These are phyloP conservation scores for Dryobates pubescens DNA, from an alignment of 2,797 vertebrate genomes.

Conservation along the genomic window DNA sequence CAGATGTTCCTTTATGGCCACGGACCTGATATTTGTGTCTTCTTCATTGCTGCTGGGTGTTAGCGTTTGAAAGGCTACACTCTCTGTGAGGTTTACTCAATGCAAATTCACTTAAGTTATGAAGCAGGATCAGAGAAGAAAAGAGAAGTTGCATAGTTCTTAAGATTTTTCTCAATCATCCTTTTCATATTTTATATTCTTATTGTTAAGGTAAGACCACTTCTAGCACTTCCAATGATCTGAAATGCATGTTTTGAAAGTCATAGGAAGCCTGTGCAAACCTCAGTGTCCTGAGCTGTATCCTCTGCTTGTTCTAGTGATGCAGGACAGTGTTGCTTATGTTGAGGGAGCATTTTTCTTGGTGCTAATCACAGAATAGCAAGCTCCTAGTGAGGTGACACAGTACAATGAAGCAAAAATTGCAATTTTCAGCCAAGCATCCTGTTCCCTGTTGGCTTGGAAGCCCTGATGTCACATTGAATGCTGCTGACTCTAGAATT, in stretches of 20 bases:
- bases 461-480: background rate
- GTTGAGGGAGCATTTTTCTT: background rate
- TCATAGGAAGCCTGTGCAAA: fast-evolving
- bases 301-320: background rate
- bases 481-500: background rate
- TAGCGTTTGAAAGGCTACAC: background rate
- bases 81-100: background rate
- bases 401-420: background rate
- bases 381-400: background rate
- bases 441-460: background rate
- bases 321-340: fast-evolving
- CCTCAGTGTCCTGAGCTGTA: background rate
- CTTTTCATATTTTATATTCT: background rate
- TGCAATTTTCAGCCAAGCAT: background rate
- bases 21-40: background rate
- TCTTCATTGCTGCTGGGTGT: background rate
- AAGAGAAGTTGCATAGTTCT: background rate
- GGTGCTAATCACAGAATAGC: background rate
- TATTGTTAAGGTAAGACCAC: background rate
- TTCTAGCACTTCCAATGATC: background rate
- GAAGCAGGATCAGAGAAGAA: fast-evolving
- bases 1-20: background rate
- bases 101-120: background rate
- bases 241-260: background rate
- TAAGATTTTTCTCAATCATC: background rate